Evolutionary conservation across 2,797 vertebrate species (phyloP).

Genomic region (Muraenolepis orangiensis): DNA sequence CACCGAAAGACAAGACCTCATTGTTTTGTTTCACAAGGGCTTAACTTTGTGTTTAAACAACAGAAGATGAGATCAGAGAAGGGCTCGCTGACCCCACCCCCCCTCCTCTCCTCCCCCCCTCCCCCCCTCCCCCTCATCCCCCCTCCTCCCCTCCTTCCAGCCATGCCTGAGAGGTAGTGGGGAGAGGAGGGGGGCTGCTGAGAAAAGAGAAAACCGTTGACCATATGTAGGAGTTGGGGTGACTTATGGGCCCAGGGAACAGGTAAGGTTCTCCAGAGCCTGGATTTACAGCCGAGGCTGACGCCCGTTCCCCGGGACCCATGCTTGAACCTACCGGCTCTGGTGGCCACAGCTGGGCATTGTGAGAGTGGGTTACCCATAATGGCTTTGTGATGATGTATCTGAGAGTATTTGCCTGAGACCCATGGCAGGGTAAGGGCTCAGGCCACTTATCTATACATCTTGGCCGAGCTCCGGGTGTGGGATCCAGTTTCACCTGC

Average conservation of each 20-base stretch:
- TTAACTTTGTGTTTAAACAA: constrained; percentile 85
- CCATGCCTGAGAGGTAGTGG: background rate
- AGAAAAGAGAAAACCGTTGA: background rate
- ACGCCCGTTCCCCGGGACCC: constrained; percentile 36
- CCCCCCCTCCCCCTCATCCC: background rate
- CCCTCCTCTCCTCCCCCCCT: background rate
- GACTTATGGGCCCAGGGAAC: constrained; percentile 6
- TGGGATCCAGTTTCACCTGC: constrained; percentile 87
- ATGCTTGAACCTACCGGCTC: constrained; percentile 35
- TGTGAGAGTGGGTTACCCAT: constrained; percentile 65
- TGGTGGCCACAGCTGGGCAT: constrained; percentile 58
- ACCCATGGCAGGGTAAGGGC: constrained; percentile 81
- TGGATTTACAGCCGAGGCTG: constrained; percentile 63
- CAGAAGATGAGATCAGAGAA: constrained; percentile 70
- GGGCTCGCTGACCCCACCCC: background rate
- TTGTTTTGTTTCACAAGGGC: constrained; percentile 79
- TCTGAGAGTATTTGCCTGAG: constrained; percentile 87
- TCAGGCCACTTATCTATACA: constrained; percentile 90
- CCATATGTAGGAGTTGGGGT: constrained; percentile 8
- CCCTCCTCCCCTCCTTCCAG: background rate
- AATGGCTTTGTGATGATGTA: constrained; percentile 94
- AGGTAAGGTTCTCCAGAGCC: constrained; percentile 36
- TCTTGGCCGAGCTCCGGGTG: constrained; percentile 86
- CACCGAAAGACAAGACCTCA: constrained; percentile 77
- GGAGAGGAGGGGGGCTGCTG: background rate